Evolutionary conservation across 2,888 invertebrate genomes (phyloP), one percentile per base, ranked within the genome.

Genomic region (Sceliomorpha sp.): DNA sequence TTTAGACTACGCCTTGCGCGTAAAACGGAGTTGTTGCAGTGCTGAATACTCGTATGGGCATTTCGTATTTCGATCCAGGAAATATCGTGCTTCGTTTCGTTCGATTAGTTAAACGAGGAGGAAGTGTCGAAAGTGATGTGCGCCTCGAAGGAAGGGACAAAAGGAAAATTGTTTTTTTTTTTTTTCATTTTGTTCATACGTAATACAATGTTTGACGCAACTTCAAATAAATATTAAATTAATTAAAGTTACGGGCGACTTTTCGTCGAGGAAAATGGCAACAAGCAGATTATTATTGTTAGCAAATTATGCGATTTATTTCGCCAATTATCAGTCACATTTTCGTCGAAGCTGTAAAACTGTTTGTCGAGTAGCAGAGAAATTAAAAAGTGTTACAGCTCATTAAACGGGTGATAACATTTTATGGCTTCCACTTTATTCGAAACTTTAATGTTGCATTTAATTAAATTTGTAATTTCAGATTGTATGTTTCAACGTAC

Each of bases 1-100:
- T 68, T 74, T 70, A 66, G 60, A 48, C 53, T 45, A 45, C 51
- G 51, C 31, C 51, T 50, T 45, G 20, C 44, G 48, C 39, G 64
- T 27, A 50, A 24, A 24, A 58, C 2, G 20, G 5, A 20, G 5
- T 20, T 5, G 20, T 20, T 20, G 3, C 20, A 5, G 44, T 58
- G 51, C 9, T 37, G 34, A 42, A 40, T 51, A 14, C n/a, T n/a
- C 36, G 17, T 45, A 34, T 32, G 50, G 37, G 58, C 51, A 66
- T 58, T 51, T 66, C 27, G 45, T 27, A 51, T 53, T 10, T 14
- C 34, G 31, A 42, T 47, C 31, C 14, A 20, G 6, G 6, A 9
- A 26, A 37, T 26, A 29, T 37, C 32, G 31, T 51, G 58, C 51
- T 39, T 31, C 24, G 17, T 31, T 58, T 53, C 47, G 36, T 53